Percentiles rank a stretch among this genome's conserved stretches.
Conservation (phyloP, 2,113 vertebrate genomes). For the Rhipidura dahli region DNA sequence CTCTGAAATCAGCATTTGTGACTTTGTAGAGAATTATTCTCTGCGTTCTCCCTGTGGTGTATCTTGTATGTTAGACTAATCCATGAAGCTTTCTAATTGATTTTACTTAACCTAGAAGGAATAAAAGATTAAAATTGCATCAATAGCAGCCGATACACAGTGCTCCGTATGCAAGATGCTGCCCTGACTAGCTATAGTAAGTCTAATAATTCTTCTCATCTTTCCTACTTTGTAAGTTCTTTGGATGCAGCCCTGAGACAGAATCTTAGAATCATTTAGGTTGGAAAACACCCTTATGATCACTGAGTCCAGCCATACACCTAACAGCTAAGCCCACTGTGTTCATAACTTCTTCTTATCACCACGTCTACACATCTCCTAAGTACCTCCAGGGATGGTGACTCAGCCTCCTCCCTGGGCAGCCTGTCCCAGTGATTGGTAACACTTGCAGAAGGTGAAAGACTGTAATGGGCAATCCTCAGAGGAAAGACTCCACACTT, state of each 20-base stretch:
- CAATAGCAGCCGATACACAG: not conserved
- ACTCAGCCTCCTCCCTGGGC: not conserved
- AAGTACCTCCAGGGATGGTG: not conserved
- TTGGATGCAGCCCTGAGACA: not conserved
- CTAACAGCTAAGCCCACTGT: not conserved
- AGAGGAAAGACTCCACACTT: not conserved
- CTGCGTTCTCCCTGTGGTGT: not conserved
- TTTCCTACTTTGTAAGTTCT: not conserved
- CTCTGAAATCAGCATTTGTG: not conserved
- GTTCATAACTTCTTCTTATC: not conserved
- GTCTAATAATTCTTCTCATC: not conserved
- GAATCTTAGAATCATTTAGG: not conserved
- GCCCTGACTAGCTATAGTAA: not conserved
- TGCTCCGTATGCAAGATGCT: not conserved
- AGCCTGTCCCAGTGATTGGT: not conserved
- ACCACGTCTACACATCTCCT: not conserved
- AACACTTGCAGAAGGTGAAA: not conserved
- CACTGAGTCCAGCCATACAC: rapidly evolving
- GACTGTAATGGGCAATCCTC: not conserved
- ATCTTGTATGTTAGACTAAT: not conserved
- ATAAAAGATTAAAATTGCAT: not conserved
- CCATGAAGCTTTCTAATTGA: not conserved
- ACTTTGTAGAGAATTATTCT: not conserved
- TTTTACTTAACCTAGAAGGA: not conserved
- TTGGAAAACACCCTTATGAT: not conserved